Evolutionary conservation across 1,140 invertebrate species (phyloP).

Genomic region (Achatina immaculata): DNA sequence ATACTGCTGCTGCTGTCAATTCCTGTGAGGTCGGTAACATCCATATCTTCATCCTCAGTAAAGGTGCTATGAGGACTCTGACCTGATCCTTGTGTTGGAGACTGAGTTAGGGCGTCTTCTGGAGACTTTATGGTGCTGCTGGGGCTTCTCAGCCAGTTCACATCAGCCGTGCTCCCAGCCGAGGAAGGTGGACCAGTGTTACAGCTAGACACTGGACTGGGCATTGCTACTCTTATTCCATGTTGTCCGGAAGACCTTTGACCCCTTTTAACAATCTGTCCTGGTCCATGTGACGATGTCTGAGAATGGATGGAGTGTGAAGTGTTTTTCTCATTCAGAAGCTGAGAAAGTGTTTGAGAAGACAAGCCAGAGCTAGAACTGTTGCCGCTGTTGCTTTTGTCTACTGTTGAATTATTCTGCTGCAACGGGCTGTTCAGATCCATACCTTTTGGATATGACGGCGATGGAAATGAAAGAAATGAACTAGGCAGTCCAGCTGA

Average conservation of each 20-base stretch:
- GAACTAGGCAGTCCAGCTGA: background rate
- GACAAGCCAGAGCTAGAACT: slow-evolving; percentile 14
- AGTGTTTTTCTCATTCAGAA: slow-evolving; percentile 49
- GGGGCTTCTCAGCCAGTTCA: slow-evolving; percentile 33
- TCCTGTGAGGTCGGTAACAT: background rate
- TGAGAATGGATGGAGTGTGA: slow-evolving; percentile 21
- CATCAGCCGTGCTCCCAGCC: background rate
- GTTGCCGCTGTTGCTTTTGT: slow-evolving; percentile 18
- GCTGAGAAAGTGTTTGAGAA: slow-evolving; percentile 55
- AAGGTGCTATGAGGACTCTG: slow-evolving; percentile 70
- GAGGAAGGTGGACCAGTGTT: slow-evolving; percentile 15
- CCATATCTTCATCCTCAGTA: slow-evolving; percentile 63
- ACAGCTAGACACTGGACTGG: slow-evolving; percentile 39
- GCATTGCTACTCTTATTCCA: slow-evolving; percentile 30
- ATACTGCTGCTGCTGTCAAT: background rate
- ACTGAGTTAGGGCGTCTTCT: slow-evolving; percentile 73
- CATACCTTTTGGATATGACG: slow-evolving; percentile 2
- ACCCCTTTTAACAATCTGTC: background rate
- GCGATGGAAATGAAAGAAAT: slow-evolving; percentile 12
- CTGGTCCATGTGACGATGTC: background rate
- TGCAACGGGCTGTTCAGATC: slow-evolving; percentile 36
- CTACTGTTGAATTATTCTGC: slow-evolving; percentile 33
- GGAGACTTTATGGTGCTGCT: slow-evolving; percentile 54
- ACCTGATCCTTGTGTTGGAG: slow-evolving; percentile 73
- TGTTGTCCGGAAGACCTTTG: slow-evolving; percentile 22